Base-by-base conservation (phyloP, 2,113 vertebrate species). In the Larimichthys polyactis region DNA sequence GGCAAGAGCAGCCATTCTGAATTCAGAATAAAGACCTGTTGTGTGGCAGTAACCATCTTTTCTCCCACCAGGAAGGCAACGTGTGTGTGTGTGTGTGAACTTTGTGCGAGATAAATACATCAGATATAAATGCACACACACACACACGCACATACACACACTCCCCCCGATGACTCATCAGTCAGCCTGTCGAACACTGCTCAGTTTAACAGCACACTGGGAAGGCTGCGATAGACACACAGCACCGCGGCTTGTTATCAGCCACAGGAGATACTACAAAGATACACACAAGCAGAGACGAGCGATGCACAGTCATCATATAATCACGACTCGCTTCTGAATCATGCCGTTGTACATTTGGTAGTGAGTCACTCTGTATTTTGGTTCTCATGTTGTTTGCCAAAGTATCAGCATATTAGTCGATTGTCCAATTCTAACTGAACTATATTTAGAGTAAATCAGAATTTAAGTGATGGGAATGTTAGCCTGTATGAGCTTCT, bases 121-220 rank as follows among this genome's bases (percentile, higher is more conserved):
- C 75, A 75, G 78, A 27, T 14, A 71, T 60, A 73, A 88, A 71
- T 78, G 63, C 63, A 76, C 6, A 66, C 32, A 78, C 32, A 78
- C 29, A 22, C 57, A 19, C 29, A 76, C n/a, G 52, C n/a, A 60
- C 71, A 67, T 59, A 36, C 46, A 36, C n/a, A 40, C 49, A 71
- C 67, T 14, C 64, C 86, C 77, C 36, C n/a, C 4, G 54, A 48
- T 90, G 86, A 91, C 65, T 90, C 86, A 87, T 87, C 83, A 75
- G 69, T 83, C 79, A 70, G 85, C 55, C 69, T 78, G 48, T 75
- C 52, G 64, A 72, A 85, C 67, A 17, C 64, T 55, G 75, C 71
- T 89, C 67, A 63, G 64, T 83, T 71, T 63, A 89, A 85, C 77
- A 79, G 44, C 68, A 20, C 82, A 64, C 74, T 75, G 54, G 68